phyloP scores from a whole-genome alignment of 2,888 invertebrate genomes.

The Drosophila gaucha region DNA sequence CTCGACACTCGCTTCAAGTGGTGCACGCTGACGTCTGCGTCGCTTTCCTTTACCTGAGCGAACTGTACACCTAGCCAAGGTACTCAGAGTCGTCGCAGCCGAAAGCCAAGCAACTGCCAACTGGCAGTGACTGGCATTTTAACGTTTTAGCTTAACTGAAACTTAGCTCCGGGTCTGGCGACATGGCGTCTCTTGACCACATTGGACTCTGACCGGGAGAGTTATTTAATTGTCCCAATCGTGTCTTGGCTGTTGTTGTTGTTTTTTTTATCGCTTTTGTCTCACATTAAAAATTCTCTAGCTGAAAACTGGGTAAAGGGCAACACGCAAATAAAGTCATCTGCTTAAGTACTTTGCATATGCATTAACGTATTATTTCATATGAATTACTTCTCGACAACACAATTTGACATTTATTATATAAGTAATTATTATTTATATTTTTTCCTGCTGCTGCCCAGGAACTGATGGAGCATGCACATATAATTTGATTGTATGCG shows the following conservation, averaged over 20 bases:
- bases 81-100: slow-evolving; percentile 5
- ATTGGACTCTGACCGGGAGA: slow-evolving; percentile 50
- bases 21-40: slow-evolving; percentile 29
- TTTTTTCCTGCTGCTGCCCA: neutral
- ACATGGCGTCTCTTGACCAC: slow-evolving; percentile 39
- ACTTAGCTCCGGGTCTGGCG: slow-evolving; percentile 32
- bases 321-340: slow-evolving; percentile 40
- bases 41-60: slow-evolving; percentile 5
- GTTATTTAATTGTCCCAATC: slow-evolving; percentile 35
- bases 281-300: slow-evolving; percentile 33
- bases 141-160: slow-evolving; percentile 20
- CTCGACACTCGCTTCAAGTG: slow-evolving; percentile 31
- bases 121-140: slow-evolving; percentile 38
- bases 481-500: neutral
- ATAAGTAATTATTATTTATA: neutral
- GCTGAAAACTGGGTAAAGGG: slow-evolving; percentile 66
- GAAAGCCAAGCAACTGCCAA: slow-evolving; percentile 1
- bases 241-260: slow-evolving; percentile 4
- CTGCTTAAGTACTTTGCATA: slow-evolving; percentile 13
- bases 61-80: slow-evolving; percentile 41
- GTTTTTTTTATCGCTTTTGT: slow-evolving; percentile 11
- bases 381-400: neutral
- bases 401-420: slow-evolving; percentile 2
- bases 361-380: slow-evolving; percentile 11
- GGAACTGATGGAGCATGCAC: neutral